These are phyloP conservation scores for Crocodylus rhombifer DNA, from an alignment of 2,797 vertebrate species.

Conservation along the genomic window DNA sequence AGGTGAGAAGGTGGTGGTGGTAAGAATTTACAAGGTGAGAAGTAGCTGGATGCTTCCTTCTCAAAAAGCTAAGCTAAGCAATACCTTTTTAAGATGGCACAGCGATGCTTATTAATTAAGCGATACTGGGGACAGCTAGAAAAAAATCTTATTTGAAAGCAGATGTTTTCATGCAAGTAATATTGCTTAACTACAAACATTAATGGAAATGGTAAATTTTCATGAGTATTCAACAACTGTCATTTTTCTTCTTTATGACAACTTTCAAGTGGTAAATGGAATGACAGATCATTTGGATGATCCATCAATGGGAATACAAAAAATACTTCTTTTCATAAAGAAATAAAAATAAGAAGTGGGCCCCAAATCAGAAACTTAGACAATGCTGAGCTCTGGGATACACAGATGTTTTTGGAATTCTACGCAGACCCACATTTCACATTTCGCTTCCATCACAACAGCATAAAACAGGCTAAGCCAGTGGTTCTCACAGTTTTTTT, in stretches of 20 bases:
- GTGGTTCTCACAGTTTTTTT: too few relatives aligned
- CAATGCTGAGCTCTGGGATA: not conserved
- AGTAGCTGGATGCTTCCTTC: not conserved
- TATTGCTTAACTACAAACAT: not conserved
- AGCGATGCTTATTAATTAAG: not conserved
- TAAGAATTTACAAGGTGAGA: not conserved
- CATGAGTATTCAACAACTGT: not conserved
- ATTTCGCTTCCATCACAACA: rapidly evolving
- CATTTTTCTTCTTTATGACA: not conserved
- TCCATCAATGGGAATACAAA: not conserved
- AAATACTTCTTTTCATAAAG: not conserved
- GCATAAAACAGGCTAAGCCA: not conserved
- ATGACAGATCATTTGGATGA: not conserved
- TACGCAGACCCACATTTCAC: not conserved
- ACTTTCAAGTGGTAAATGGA: not conserved
- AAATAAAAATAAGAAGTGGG: not conserved
- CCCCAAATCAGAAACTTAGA: not conserved
- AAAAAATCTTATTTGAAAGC: not conserved
- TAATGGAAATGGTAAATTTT: not conserved
- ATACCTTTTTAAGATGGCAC: not conserved
- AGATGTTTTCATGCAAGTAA: not conserved
- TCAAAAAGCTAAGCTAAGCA: not conserved
- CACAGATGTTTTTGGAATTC: rapidly evolving
- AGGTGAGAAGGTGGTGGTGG: not conserved
- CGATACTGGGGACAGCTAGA: not conserved